Evolutionary conservation across 1,140 invertebrate species (phyloP), one percentile per base, ranked within the genome.

Genomic region (Pantala flavescens): DNA sequence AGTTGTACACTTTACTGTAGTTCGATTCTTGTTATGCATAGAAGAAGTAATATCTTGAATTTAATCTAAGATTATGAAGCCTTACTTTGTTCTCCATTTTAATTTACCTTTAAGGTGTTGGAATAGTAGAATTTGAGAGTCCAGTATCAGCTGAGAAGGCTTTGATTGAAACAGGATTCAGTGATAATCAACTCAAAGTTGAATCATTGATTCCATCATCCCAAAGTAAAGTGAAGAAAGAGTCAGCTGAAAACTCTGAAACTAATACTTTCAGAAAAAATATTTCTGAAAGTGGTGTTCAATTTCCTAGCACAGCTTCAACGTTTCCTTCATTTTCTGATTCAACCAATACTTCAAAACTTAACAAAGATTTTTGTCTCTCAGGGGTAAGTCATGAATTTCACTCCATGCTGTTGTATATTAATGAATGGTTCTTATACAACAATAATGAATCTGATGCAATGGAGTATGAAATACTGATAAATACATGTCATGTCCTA

Each of bases 51-150:
- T n/a, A n/a, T n/a, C n/a, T n/a, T n/a, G n/a, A n/a, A n/a, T n/a
- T n/a, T n/a, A n/a, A n/a, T 49, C 16, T 49, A 49, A 49, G 43
- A 49, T 49, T 49, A 11, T 49, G 43, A 49, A 49, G 43, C 16
- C 43, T 49, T 49, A 49, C 16, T 49, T 49, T 49, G n/a, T n/a
- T n/a, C n/a, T n/a, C n/a, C n/a, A n/a, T n/a, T n/a, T n/a, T 36
- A 5, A 36, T 36, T 36, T 36, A 36, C 28, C 2, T 63, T 63
- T 7, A 7, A 63, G 49, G 49, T 3, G 14, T 21, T 82, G 94
- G 92, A 23, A 83, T 96, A 78, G 87, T 96, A 0, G 93, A 96
- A 83, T 94, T 90, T 82, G 83, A 85, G 78, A 85, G 84, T 42
- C 86, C 85, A 79, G 86, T 88, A 79, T 88, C 88, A 76, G 92